Conservation (phyloP, 2,888 invertebrate genomes). For the Argyresthia albistria region DNA sequence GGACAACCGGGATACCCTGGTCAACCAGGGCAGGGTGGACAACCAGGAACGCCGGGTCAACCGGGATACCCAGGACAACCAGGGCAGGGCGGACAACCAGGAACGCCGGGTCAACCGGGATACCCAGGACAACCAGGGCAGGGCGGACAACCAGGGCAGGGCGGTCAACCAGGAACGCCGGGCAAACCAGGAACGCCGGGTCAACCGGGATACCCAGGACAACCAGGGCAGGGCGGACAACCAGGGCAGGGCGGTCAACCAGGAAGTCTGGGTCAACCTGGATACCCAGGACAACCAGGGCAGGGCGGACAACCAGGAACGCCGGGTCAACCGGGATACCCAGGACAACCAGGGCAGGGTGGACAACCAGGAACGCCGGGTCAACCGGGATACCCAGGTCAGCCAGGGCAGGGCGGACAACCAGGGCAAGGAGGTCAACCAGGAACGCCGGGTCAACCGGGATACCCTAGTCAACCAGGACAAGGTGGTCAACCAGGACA, state of each 20-base stretch:
- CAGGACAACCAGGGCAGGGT: conserved; percentile 25
- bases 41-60: conserved; percentile 35
- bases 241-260: conserved; percentile 12
- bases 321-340: conserved; percentile 18
- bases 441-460: conserved; percentile 22
- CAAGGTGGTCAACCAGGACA: conserved; percentile 53
- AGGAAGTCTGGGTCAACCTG: conserved; percentile 15
- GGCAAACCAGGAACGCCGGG: conserved; percentile 11
- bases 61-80: conserved; percentile 3
- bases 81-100: neutral
- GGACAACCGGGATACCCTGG: conserved; percentile 11
- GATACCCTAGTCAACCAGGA: conserved; percentile 1
- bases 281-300: neutral
- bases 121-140: conserved; percentile 2
- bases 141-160: conserved; percentile 4
- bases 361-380: conserved; percentile 57
- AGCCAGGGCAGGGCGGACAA: conserved; percentile 6
- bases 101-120: neutral
- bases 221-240: conserved; percentile 1
- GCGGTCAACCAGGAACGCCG: conserved; percentile 7
- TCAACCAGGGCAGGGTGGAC: conserved; percentile 58
- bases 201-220: conserved; percentile 11
- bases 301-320: conserved; percentile 23
- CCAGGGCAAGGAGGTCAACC: conserved; percentile 22
- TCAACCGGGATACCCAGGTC: conserved; percentile 16